These are phyloP conservation scores for Florisuga fusca DNA, from an alignment of 2,797 vertebrate genomes.

Conservation along the genomic window DNA sequence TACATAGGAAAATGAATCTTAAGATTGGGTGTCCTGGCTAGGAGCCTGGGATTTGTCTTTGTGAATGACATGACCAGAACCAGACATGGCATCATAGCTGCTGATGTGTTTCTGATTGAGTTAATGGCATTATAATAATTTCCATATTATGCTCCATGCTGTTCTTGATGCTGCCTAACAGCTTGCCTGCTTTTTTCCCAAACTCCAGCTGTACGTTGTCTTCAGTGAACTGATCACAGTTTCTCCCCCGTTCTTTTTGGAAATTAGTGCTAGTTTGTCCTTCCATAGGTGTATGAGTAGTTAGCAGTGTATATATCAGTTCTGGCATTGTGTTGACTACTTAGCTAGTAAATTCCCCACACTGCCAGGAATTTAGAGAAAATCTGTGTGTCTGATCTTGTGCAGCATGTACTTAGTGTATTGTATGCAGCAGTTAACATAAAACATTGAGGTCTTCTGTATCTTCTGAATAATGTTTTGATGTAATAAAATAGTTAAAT, in stretches of 20 bases:
- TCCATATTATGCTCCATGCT: slow-evolving; percentile 12
- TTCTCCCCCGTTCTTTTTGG: neutral
- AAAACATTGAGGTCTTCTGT: neutral
- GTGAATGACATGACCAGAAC: neutral
- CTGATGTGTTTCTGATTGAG: slow-evolving; percentile 39
- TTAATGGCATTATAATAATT: slow-evolving; percentile 54
- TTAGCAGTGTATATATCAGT: neutral
- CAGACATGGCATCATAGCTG: slow-evolving; percentile 34
- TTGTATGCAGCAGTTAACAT: neutral
- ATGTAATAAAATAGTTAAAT: neutral
- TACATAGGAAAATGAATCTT: neutral
- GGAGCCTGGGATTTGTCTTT: slow-evolving; percentile 30
- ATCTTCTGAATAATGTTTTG: neutral
- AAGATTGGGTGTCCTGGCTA: neutral
- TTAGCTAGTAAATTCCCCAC: neutral
- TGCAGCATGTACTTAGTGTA: neutral
- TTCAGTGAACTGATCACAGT: neutral
- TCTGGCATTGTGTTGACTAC: neutral
- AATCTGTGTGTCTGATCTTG: fast-evolving
- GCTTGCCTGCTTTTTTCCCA: neutral
- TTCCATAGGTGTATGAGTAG: neutral
- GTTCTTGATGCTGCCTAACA: neutral
- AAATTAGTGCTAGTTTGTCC: neutral
- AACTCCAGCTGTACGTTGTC: neutral
- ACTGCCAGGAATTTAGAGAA: neutral